These are phyloP conservation scores for Callionymus lyra DNA, from an alignment of 2,113 vertebrate genomes.

Conservation along the genomic window DNA sequence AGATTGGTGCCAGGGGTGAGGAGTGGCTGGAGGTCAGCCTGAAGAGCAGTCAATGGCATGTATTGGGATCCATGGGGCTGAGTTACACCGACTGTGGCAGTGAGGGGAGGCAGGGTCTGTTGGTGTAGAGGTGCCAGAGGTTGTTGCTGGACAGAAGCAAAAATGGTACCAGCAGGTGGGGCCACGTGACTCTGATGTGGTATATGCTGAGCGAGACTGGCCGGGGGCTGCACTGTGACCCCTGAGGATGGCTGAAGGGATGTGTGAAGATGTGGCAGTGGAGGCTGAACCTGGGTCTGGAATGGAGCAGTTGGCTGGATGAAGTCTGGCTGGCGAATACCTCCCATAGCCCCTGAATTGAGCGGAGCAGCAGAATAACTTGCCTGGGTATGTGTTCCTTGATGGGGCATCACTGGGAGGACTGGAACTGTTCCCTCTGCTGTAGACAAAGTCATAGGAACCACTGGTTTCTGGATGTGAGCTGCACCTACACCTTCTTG, in stretches of 20 bases:
- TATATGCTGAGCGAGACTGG: conserved; percentile 27
- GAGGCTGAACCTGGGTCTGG: conserved; percentile 57
- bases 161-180: conserved; percentile 9
- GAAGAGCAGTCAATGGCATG: conserved; percentile 47
- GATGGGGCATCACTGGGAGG: conserved; percentile 25
- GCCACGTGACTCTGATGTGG: conserved; percentile 23
- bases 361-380: conserved; percentile 36
- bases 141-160: conserved; percentile 14
- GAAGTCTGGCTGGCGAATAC: conserved; percentile 50
- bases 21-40: conserved; percentile 56
- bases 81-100: conserved; percentile 1
- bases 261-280: conserved; percentile 15
- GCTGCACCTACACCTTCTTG: conserved; percentile 48
- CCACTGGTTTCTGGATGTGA: conserved; percentile 27
- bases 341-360: conserved; percentile 19
- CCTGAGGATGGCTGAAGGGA: conserved; percentile 18
- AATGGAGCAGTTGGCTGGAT: conserved; percentile 63
- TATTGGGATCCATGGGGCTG: conserved; percentile 15
- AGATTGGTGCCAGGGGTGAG: conserved; percentile 39
- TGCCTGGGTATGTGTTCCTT: conserved; percentile 22
- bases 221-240: conserved; percentile 4
- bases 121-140: conserved; percentile 7
- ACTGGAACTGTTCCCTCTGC: conserved; percentile 16
- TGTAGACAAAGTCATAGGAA: conserved; percentile 14
- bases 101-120: conserved; percentile 17